Percentiles rank a stretch among this genome's conserved stretches.
Evolutionary conservation across 1,140 invertebrate species (phyloP).

Genomic region (Drosophila lacertosa): DNA sequence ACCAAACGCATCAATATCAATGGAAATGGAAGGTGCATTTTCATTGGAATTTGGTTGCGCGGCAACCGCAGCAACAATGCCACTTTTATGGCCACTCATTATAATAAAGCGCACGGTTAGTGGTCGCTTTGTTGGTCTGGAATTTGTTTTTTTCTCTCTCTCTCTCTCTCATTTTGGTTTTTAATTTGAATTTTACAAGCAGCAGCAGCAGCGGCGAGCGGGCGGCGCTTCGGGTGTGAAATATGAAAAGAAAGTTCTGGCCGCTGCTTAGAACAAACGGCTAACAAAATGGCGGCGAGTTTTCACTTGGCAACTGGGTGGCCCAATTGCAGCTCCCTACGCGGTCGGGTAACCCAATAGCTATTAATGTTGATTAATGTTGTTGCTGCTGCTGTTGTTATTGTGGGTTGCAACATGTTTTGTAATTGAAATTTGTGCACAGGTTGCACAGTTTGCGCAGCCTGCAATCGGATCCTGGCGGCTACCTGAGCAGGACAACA

Average conservation of each 20-base stretch:
- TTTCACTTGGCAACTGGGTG: constrained; percentile 23
- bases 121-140: constrained; percentile 63
- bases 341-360: constrained; percentile 60
- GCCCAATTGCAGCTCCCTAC: constrained; percentile 23
- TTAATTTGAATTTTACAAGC: constrained; percentile 77
- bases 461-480: constrained; percentile 27
- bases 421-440: constrained; percentile 64
- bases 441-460: constrained; percentile 66
- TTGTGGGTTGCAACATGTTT: constrained; percentile 72
- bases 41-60: constrained; percentile 67
- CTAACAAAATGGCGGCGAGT: constrained; percentile 39
- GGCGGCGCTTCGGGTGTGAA: constrained; percentile 73
- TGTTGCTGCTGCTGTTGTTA: constrained; percentile 34
- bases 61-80: constrained; percentile 53
- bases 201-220: constrained; percentile 21
- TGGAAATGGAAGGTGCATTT: constrained; percentile 73
- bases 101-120: constrained; percentile 83
- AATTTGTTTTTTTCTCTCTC: constrained; percentile 46
- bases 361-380: constrained; percentile 77
- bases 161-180: neutral
- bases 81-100: constrained; percentile 80
- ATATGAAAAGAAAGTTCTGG: constrained; percentile 68
- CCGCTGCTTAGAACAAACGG: constrained; percentile 2
- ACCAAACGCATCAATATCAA: constrained; percentile 59
- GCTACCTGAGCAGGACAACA: constrained; percentile 55